A percentile compares a stretch with the other conserved stretches of the same genome.
Conservation (phyloP, 2,888 invertebrate species). For the Steinernema carpocapsae region DNA sequence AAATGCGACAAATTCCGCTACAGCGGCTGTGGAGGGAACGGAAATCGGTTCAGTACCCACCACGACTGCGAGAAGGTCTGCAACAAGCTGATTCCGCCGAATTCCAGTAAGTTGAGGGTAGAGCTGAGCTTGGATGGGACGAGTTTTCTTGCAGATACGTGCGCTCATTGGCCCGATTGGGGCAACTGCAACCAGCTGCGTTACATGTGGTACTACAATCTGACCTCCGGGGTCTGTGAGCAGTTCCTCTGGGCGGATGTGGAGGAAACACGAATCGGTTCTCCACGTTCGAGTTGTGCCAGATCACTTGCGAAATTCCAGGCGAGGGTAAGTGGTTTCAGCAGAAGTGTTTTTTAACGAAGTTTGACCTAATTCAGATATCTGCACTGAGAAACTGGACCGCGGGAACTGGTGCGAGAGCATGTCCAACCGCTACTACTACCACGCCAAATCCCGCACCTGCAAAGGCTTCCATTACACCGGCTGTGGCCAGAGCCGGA, state of each 20-base stretch:
- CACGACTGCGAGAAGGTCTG: constrained; percentile 53
- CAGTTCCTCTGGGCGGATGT: constrained; percentile 66
- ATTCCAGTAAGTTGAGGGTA: constrained; percentile 41
- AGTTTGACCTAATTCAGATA: constrained; percentile 47
- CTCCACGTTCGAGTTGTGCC: constrained; percentile 59
- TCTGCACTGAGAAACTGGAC: constrained; percentile 60
- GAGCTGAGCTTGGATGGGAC: not conserved
- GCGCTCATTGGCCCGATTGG: constrained; percentile 63
- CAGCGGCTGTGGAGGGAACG: constrained; percentile 49
- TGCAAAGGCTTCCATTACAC: constrained; percentile 66
- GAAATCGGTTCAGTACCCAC: constrained; percentile 39
- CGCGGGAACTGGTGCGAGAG: constrained; percentile 64
- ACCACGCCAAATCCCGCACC: constrained; percentile 40
- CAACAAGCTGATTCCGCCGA: constrained; percentile 47
- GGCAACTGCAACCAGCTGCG: constrained; percentile 63
- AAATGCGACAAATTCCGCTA: constrained; percentile 46
- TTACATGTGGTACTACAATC: constrained; percentile 66
- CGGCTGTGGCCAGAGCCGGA: constrained; percentile 62
- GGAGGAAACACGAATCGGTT: constrained; percentile 65
- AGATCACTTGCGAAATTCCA: constrained; percentile 60
- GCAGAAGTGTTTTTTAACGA: not conserved
- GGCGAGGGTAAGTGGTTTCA: constrained; percentile 47
- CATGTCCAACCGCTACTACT: constrained; percentile 57
- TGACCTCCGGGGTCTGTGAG: constrained; percentile 60
- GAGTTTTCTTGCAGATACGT: constrained; percentile 42